Percentiles rank a stretch among this genome's conserved stretches.
These are phyloP conservation scores for Chondrosia reniformis DNA, from an alignment of 37 sponge, comb jelly and placozoan species.

Conservation along the genomic window DNA sequence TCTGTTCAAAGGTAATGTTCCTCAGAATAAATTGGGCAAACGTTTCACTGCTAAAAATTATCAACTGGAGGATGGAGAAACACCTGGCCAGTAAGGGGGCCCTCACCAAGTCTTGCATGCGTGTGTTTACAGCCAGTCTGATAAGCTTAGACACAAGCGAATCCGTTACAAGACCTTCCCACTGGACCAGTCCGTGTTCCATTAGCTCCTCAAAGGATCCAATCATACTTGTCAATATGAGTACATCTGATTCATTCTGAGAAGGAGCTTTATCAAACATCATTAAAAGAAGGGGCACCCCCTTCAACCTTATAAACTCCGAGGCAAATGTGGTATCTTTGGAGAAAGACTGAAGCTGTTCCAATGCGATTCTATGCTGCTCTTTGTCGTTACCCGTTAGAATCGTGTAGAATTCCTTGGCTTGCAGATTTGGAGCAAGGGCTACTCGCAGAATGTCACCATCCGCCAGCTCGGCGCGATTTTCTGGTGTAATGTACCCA, in stretches of 20 bases:
- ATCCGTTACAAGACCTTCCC: slow-evolving; percentile 67
- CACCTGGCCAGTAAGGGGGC: slow-evolving; percentile 45
- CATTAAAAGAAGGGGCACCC: slow-evolving; percentile 40
- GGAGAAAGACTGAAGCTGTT: slow-evolving; percentile 27
- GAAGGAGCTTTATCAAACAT: slow-evolving; percentile 44
- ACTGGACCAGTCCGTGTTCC: slow-evolving; percentile 85
- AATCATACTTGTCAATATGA: slow-evolving; percentile 32
- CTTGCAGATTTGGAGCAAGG: slow-evolving; percentile 39
- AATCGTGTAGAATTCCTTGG: slow-evolving; percentile 51
- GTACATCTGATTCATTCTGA: slow-evolving; percentile 15
- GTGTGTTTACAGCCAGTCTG: slow-evolving; percentile 18
- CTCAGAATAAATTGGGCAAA: slow-evolving; percentile 34
- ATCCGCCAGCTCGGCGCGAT: slow-evolving; percentile 59
- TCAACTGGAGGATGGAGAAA: slow-evolving; percentile 68
- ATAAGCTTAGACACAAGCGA: slow-evolving; percentile 78
- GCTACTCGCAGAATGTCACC: slow-evolving; percentile 75
- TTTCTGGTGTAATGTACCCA: slow-evolving; percentile 76
- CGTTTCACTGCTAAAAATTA: slow-evolving; percentile 53
- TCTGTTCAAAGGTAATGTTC: slow-evolving; percentile 33
- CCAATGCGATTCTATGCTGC: slow-evolving; percentile 14
- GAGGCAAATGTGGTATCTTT: slow-evolving; percentile 61
- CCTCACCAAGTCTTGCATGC: slow-evolving; percentile 21
- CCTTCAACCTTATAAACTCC: slow-evolving; percentile 64
- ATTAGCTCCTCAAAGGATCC: slow-evolving; percentile 76
- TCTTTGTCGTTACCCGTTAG: slow-evolving; percentile 16